Evolutionary conservation across 2,888 invertebrate genomes (phyloP), one percentile per base, ranked within the genome.

Genomic region (Onchidella celtica): DNA sequence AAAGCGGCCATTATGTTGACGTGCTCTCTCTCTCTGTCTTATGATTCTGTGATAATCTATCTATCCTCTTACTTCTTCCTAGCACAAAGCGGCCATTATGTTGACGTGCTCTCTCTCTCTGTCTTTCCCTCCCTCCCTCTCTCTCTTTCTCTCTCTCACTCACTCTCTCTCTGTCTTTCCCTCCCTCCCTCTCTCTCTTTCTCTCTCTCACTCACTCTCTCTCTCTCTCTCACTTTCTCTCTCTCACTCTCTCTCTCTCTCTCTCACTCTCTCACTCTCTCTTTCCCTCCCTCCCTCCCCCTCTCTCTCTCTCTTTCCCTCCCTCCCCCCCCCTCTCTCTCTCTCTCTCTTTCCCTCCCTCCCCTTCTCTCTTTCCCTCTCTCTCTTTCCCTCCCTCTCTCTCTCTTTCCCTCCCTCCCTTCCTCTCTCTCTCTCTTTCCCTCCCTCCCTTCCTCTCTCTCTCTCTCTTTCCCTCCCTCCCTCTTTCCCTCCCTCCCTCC

Each of bases 371-470:
- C n/a, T 38, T 4, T 6, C 9, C 36, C 40, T 21, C 3, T 4
- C 1, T 24, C 24, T n/a, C 21, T 38, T 38, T 63, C n/a, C n/a
- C n/a, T n/a, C n/a, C n/a, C n/a, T n/a, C n/a, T n/a, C n/a, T n/a
- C n/a, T n/a, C n/a, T n/a, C n/a, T n/a, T n/a, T 40, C 66, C 55
- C 76, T 47, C 76, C 55, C 66, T 38, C 66, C 47, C 65, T 76
- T 47, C 47, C 63, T 76, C 47, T 76, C 65, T 65, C 65, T 27
- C n/a, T 4, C 14, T 14, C 24, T 21, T 61, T 6, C n/a, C n/a
- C 27, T 61, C 61, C n/a, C 61, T 61, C 27, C 14, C 61, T 61
- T 6, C 9, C 9, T 47, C 9, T 47, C 17, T 47, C 47, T 6
- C 47, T 17, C 17, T 11, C 17, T 17, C 47, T 47, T 17, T 11